phyloP scores from a whole-genome alignment of 2,888 invertebrate species.

The Catonia carolina region DNA sequence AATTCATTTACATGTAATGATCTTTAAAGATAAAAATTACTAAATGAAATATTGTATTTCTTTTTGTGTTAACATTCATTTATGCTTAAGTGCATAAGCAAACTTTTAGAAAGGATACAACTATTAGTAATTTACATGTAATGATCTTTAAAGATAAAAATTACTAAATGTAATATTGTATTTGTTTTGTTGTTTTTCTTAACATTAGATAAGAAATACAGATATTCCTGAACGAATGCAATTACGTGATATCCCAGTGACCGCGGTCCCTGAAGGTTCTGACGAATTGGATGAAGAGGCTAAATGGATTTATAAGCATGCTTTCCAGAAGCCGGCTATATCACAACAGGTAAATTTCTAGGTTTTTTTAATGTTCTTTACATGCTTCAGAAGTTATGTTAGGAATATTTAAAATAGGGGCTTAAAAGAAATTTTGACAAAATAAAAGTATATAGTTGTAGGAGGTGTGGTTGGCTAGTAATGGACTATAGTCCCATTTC shows the following conservation, averaged over 20 bases:
- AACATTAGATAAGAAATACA: conserved; percentile 69
- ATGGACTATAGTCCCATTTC: too few species aligned
- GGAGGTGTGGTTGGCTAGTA: too few species aligned
- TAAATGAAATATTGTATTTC: not conserved
- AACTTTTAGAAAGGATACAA: too few species aligned
- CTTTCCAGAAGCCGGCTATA: conserved; percentile 76
- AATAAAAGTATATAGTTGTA: not conserved
- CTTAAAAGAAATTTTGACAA: not conserved
- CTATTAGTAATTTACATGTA: too few species aligned
- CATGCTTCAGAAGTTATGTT: not conserved
- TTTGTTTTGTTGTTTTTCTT: not conserved
- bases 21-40: not conserved
- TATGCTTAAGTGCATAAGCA: too few species aligned
- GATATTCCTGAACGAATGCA: conserved; percentile 92
- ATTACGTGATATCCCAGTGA: conserved; percentile 79
- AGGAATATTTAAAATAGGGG: not conserved
- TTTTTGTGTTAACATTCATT: too few species aligned
- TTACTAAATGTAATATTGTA: not conserved
- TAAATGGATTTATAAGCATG: conserved; percentile 95
- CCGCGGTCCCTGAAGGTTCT: conserved; percentile 71
- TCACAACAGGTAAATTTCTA: conserved; percentile 66
- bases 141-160: not conserved
- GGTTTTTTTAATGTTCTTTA: not conserved
- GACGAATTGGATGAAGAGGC: conserved; percentile 90
- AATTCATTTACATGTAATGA: not conserved